phyloP scores from a whole-genome alignment of 2,797 vertebrate genomes.

The Arvicola amphibius region DNA sequence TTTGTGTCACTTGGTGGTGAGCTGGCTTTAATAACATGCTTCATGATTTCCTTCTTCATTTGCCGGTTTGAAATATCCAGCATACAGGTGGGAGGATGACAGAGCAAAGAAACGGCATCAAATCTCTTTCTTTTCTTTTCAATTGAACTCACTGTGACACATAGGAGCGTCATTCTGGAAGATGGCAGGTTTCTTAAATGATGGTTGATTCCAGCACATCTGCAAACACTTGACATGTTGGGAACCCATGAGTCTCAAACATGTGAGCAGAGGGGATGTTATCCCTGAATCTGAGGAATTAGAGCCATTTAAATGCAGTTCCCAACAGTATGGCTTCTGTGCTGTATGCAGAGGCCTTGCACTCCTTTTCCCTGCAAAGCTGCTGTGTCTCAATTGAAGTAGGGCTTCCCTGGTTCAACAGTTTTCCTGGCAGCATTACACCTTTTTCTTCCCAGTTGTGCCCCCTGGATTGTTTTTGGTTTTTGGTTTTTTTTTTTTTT shows the following conservation, averaged over 20 bases:
- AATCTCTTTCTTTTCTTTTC: slow-evolving; percentile 75
- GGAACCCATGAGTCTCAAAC: slow-evolving; percentile 28
- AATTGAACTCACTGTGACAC: slow-evolving; percentile 73
- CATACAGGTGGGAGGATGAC: slow-evolving; percentile 77
- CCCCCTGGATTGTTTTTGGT: neutral
- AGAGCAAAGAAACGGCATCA: slow-evolving; percentile 69
- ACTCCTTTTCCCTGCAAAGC: neutral
- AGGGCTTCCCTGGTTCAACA: neutral
- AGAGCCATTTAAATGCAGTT: slow-evolving; percentile 11
- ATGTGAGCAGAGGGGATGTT: slow-evolving; percentile 51
- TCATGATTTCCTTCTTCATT: slow-evolving; percentile 65
- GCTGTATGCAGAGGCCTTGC: neutral
- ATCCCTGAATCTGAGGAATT: slow-evolving; percentile 63
- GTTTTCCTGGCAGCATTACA: neutral
- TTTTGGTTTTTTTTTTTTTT: no score
- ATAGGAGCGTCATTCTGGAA: slow-evolving; percentile 72
- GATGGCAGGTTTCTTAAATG: slow-evolving; percentile 79
- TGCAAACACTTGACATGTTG: slow-evolving; percentile 80
- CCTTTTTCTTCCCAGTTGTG: neutral
- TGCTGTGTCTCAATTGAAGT: slow-evolving; percentile 4
- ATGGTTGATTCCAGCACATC: slow-evolving; percentile 77
- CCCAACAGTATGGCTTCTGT: neutral
- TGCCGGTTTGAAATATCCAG: slow-evolving; percentile 70
- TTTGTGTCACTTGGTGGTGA: slow-evolving; percentile 61
- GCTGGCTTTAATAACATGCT: slow-evolving; percentile 75